A percentile compares a stretch with the other conserved stretches of the same genome.
These are phyloP conservation scores for Oligia strigilis DNA, from an alignment of 2,888 invertebrate species.

Conservation along the genomic window DNA sequence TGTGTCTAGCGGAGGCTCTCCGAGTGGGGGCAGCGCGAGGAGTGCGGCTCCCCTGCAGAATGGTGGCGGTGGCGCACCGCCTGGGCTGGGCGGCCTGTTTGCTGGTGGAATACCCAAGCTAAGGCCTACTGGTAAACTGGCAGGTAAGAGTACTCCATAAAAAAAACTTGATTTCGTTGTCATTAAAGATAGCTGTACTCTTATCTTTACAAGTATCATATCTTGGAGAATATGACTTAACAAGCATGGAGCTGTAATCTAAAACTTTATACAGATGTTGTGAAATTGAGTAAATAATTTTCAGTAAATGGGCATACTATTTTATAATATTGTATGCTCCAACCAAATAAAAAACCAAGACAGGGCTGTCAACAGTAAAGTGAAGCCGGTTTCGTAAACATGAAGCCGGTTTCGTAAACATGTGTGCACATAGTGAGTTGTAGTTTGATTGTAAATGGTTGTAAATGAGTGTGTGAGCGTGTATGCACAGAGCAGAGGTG, in stretches of 20 bases:
- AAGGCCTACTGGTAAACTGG: constrained; percentile 92
- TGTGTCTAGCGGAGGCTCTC: constrained; percentile 73
- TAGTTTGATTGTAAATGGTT: too few species aligned
- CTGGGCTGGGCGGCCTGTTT: constrained; percentile 93
- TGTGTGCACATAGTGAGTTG: too few species aligned
- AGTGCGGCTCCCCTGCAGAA: constrained; percentile 82
- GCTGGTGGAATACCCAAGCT: constrained; percentile 96
- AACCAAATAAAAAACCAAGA: too few species aligned
- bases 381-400: too few species aligned
- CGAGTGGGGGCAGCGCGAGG: constrained; percentile 80
- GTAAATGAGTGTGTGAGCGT: too few species aligned
- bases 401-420: too few species aligned
- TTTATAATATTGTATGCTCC: not conserved
- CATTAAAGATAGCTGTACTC: constrained; percentile 12
- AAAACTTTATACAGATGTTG: constrained; percentile 13
- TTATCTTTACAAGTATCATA: constrained; percentile 39
- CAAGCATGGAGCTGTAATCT: not conserved
- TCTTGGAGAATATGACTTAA: not conserved
- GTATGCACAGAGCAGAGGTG: too few species aligned
- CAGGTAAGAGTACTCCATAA: constrained; percentile 74
- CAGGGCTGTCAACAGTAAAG: too few species aligned
- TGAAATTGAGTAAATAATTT: not conserved
- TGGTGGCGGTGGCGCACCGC: constrained; percentile 77
- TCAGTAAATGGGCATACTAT: not conserved
- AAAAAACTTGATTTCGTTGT: constrained; percentile 11